Evolutionary conservation across 2,888 invertebrate species (phyloP), one percentile per base, ranked within the genome.

Genomic region (Philonicus albiceps): DNA sequence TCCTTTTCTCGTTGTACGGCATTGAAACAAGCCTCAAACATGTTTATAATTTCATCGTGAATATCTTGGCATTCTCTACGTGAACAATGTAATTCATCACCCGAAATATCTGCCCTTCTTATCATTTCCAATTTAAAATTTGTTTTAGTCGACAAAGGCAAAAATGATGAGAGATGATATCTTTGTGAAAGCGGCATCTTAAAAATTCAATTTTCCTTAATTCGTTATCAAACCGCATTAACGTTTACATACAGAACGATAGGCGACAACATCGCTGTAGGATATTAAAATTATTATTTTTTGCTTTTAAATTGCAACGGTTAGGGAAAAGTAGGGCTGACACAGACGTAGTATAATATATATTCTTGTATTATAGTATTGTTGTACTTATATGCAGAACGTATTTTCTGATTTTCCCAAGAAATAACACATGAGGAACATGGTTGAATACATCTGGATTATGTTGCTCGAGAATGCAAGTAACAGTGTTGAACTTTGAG

Each of bases 181-280:
- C 16, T 13, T 13, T 2, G 16, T 13, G 16, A 49, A 49, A 37
- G 64, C 72, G 64, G 40, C 22, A 37, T 83, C 40, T 40, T 49
- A 85, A 73, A 73, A 85, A 85, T 85, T 85, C 85, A 85, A 85
- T 85, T 85, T 85, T 43, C 85, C 74, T 85, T 73, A 85, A 85
- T 85, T 85, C 73, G 85, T 74, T 85, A 85, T 73, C 85, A 80
- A 80, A 37, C 37, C 37, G 30, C 30, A 37, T 37, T 22, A 31
- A 72, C 75, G 53, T 73, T 73, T 43, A 16, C 40, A 3, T 43
- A 16, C 40, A 3, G 40, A 43, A 43, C 40, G 40, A 3, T 16
- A 13, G 40, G 16, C 13, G 11, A 37, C 11, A 13, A 4, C 40
- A 43, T 13, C 40, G 16, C 40, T 13, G 11, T 13, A 43, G 16